Conservation (phyloP, 64 coral and sea anemone species). For the Hydrozoanthus tunicans region DNA sequence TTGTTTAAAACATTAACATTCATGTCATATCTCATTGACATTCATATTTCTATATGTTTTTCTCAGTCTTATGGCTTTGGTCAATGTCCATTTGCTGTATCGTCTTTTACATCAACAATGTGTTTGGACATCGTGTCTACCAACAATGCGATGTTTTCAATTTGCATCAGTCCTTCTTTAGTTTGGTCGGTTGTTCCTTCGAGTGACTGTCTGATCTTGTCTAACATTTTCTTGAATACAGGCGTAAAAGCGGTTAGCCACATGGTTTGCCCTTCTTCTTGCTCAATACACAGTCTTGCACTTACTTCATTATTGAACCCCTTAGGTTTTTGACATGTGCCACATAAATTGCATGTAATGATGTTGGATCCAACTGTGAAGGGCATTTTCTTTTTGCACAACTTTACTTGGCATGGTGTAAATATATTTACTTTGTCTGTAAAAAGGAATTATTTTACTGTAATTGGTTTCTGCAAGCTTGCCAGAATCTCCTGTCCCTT, state of each 20-base stretch:
- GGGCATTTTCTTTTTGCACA: conserved; percentile 60
- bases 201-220: conserved; percentile 2
- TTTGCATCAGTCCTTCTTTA: conserved; percentile 29
- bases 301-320: conserved; percentile 16
- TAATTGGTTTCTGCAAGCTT: conserved; percentile 34
- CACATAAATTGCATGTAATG: conserved; percentile 47
- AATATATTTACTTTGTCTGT: conserved; percentile 53
- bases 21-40: not conserved
- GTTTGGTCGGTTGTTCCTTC: conserved; percentile 3
- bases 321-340: conserved; percentile 53
- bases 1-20: conserved; percentile 3
- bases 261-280: conserved; percentile 16
- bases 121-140: conserved; percentile 3
- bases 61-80: not conserved
- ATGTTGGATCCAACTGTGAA: conserved; percentile 37
- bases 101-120: conserved; percentile 14
- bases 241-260: conserved; percentile 28
- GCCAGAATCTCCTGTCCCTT: conserved; percentile 8
- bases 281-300: conserved; percentile 13
- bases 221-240: conserved; percentile 1
- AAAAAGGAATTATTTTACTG: conserved; percentile 9
- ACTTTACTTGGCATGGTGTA: conserved; percentile 37
- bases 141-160: conserved; percentile 4
- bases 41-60: conserved; percentile 22
- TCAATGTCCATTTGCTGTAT: not conserved